Evolutionary conservation across 2,113 vertebrate species (phyloP).

Genomic region (Tyto alba): DNA sequence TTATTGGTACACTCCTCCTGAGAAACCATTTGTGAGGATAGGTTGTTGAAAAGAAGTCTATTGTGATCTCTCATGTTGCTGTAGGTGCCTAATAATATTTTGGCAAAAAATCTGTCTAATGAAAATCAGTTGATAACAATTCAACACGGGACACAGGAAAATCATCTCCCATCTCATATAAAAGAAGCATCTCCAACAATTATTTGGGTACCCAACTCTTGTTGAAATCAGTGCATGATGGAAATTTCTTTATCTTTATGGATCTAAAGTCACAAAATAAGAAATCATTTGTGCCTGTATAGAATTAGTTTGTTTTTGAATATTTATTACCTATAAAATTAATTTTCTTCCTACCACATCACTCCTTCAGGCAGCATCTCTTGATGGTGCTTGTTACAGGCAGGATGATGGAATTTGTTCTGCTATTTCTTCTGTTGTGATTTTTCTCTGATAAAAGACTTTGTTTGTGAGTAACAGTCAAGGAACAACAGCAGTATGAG

Average conservation of each 20-base stretch:
- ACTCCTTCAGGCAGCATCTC: neutral
- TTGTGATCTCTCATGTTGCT: neutral
- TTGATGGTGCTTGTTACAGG: neutral
- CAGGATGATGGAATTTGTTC: neutral
- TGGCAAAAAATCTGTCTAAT: neutral
- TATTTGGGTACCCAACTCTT: neutral
- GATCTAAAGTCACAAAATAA: neutral
- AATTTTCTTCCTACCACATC: neutral
- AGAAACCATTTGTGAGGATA: neutral
- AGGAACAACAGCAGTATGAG: accelerated
- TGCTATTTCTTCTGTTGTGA: neutral
- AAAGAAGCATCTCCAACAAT: neutral
- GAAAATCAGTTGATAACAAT: neutral
- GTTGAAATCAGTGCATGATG: neutral
- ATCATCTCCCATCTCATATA: neutral
- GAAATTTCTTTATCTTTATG: neutral
- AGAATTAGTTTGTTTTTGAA: neutral
- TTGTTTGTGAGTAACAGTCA: neutral
- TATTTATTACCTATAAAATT: neutral
- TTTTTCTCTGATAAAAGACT: neutral
- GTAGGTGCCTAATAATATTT: neutral
- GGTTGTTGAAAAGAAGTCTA: neutral
- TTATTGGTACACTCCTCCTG: neutral
- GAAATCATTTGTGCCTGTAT: neutral
- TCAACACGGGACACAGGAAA: neutral